Evolutionary conservation across 2,797 vertebrate genomes (phyloP).

Genomic region (Synanceia verrucosa): DNA sequence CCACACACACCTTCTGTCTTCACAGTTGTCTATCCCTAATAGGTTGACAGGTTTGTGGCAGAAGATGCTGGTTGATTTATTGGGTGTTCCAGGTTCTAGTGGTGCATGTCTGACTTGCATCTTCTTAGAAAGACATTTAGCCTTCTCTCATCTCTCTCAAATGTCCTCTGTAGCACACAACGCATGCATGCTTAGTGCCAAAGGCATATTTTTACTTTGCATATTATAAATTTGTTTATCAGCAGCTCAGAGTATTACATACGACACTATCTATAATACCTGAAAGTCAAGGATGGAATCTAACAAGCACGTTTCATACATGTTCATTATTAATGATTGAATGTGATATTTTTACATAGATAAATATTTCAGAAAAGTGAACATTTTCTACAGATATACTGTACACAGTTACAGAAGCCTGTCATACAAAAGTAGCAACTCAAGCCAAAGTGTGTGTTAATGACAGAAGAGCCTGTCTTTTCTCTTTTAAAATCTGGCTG

Average conservation of each 20-base stretch:
- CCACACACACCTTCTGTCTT: constrained; percentile 69
- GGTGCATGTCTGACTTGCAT: constrained; percentile 71
- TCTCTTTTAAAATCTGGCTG: constrained; percentile 38
- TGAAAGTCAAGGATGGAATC: neutral
- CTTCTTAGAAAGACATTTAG: constrained; percentile 63
- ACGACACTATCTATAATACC: neutral
- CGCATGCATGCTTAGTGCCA: constrained; percentile 4
- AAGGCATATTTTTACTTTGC: neutral
- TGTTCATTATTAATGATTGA: constrained; percentile 27
- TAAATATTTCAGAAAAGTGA: constrained; percentile 39
- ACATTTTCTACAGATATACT: constrained; percentile 24
- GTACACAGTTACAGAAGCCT: constrained; percentile 10
- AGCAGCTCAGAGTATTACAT: neutral
- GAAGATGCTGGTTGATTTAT: constrained; percentile 80
- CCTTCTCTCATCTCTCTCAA: constrained; percentile 39
- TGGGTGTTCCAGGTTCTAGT: constrained; percentile 68
- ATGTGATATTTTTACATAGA: constrained; percentile 38
- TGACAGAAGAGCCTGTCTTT: constrained; percentile 38
- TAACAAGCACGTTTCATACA: constrained; percentile 1
- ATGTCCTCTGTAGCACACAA: constrained; percentile 15
- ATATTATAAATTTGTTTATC: constrained; percentile 4
- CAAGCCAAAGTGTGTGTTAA: constrained; percentile 18
- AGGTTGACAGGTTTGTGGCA: constrained; percentile 77
- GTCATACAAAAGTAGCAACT: constrained; percentile 37
- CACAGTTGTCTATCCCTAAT: constrained; percentile 76